phyloP scores from a whole-genome alignment of 2,797 vertebrate species.

The Pempheris klunzingeri region DNA sequence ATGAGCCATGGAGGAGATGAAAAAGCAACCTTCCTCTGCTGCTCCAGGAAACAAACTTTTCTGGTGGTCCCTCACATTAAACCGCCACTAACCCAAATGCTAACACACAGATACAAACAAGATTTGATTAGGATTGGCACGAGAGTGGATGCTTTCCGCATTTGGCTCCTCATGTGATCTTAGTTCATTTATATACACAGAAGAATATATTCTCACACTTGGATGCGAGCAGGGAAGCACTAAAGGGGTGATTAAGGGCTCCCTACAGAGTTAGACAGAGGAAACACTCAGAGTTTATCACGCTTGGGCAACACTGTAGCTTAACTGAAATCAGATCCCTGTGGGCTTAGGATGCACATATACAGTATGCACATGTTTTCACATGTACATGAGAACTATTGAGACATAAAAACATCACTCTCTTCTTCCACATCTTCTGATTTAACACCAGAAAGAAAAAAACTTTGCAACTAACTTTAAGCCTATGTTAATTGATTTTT shows the following conservation, averaged over 20 bases:
- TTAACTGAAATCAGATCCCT: constrained; percentile 68
- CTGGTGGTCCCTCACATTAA: constrained; percentile 77
- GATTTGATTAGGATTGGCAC: constrained; percentile 69
- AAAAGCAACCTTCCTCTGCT: constrained; percentile 45
- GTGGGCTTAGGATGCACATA: constrained; percentile 31
- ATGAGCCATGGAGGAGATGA: constrained; percentile 50
- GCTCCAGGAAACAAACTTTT: constrained; percentile 71
- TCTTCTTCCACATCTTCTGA: not conserved
- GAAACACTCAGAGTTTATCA: constrained; percentile 50
- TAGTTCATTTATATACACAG: constrained; percentile 60
- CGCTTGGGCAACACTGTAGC: constrained; percentile 42
- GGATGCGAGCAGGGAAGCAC: constrained; percentile 44
- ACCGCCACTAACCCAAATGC: constrained; percentile 65
- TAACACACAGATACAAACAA: constrained; percentile 75
- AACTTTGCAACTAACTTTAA: not conserved
- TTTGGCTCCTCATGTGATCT: constrained; percentile 54
- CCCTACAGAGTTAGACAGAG: constrained; percentile 39
- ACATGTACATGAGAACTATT: constrained; percentile 5
- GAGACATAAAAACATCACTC: not conserved
- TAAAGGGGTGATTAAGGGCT: constrained; percentile 47
- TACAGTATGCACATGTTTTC: constrained; percentile 24
- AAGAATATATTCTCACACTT: constrained; percentile 61
- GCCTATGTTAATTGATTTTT: not conserved
- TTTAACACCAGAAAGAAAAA: constrained; percentile 5
- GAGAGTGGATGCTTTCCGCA: constrained; percentile 49